Evolutionary conservation across 2,113 vertebrate genomes (phyloP).

Genomic region (Hyperopisus bebe): DNA sequence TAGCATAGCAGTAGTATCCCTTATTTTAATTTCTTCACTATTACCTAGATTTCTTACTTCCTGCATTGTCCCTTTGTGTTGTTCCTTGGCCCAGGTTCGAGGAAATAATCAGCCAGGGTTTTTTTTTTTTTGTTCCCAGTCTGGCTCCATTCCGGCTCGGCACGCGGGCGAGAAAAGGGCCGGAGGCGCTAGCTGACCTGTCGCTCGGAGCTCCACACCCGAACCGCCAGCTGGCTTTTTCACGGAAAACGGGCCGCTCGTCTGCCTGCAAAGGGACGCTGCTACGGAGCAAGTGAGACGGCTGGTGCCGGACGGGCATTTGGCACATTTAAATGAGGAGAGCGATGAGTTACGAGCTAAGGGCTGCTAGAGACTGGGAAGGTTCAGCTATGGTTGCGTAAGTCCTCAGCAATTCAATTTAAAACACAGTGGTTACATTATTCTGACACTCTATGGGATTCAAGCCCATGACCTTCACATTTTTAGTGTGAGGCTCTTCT

Average conservation of each 20-base stretch:
- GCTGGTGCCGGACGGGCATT: neutral
- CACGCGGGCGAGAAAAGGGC: neutral
- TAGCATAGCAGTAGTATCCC: neutral
- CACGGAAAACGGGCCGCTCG: neutral
- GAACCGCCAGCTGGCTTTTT: neutral
- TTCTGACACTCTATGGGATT: neutral
- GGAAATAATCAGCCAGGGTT: neutral
- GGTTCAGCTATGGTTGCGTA: neutral
- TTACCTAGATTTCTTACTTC: neutral
- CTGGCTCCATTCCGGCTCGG: neutral
- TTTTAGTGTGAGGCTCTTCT: neutral
- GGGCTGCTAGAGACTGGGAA: neutral
- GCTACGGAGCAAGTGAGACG: neutral
- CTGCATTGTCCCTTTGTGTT: neutral
- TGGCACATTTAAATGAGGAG: neutral
- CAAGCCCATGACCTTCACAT: neutral
- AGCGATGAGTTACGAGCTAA: neutral
- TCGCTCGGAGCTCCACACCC: neutral
- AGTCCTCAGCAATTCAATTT: neutral
- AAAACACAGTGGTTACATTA: neutral
- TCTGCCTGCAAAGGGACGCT: neutral
- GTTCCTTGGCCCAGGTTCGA: neutral
- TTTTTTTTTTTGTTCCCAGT: neutral
- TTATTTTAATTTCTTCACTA: neutral
- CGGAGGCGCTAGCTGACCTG: neutral